phyloP scores from a whole-genome alignment of 2,113 vertebrate genomes.

The Microtus richardsoni region DNA sequence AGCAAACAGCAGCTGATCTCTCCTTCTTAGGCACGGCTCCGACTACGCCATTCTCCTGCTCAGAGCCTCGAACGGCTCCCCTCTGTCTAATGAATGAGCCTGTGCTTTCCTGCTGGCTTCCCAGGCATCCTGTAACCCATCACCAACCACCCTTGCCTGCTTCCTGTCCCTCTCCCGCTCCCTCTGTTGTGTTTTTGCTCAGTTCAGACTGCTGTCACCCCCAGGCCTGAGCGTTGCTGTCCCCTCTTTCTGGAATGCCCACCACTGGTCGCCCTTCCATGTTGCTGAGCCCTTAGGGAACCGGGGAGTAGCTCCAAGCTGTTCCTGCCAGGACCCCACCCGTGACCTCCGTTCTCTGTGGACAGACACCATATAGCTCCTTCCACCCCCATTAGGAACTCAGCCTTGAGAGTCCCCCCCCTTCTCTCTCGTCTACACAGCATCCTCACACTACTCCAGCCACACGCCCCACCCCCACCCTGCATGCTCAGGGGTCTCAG shows the following conservation, averaged over 20 bases:
- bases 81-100: not conserved
- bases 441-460: rapidly evolving
- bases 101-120: not conserved
- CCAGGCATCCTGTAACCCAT: not conserved
- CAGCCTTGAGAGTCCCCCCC: not conserved
- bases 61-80: not conserved
- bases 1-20: not conserved
- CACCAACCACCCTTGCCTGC: not conserved
- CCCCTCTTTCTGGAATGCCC: not conserved
- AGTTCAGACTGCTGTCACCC: not conserved
- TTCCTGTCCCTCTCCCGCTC: not conserved
- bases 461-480: not conserved
- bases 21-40: not conserved
- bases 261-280: not conserved
- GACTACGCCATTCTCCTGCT: not conserved
- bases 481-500: not conserved
- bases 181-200: not conserved
- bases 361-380: not conserved
- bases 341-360: not conserved
- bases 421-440: not conserved
- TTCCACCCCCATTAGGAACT: not conserved
- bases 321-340: not conserved
- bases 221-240: not conserved
- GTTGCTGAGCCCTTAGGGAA: not conserved
- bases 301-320: not conserved